Base-by-base conservation (phyloP, 2,797 vertebrate genomes). In the Hybognathus amarus region DNA sequence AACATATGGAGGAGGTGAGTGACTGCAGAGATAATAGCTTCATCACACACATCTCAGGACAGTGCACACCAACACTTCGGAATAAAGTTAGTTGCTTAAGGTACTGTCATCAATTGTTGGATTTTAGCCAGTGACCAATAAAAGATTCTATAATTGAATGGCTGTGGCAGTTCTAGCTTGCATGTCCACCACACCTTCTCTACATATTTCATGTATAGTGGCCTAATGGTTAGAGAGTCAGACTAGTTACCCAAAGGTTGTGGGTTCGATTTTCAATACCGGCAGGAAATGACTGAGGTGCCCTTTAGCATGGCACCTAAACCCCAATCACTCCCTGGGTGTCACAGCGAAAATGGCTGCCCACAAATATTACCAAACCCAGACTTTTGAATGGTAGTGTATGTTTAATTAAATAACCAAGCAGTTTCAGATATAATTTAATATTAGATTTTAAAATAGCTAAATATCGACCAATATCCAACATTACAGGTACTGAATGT, bases 1-100 rank as follows among this genome's bases (percentile, higher is more conserved):
- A 91, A 77, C 92, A 92, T 88, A 93, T 89, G 2, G 95, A 96
- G 2, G 97, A 98, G 98, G 98, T 99, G 83, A 94, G 92, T 70
- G 61, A n/a, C 52, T 24, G 20, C 10, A 30, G 17, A n/a, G 11
- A 76, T 24, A n/a, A 56, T n/a, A 1, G 24, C 36, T 27, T 56
- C 15, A 54, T 66, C 47, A 18, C 45, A 69, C 47, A 45, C 52
- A 50, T 79, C 63, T 24, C 40, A 45, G 12, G 40, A 15, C 22
- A 52, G 27, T 52, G 18, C 10, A 7, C 27, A 22, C 38, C 24
- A 45, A 45, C 52, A 63, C 68, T 47, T 5, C 12, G 7, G 15
- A 66, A 20, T 66, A 10, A 15, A 36, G 8, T 36, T 33, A 30
- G 30, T 64, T 64, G 27, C 27, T 64, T 64, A 7, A 36, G 15